A percentile compares a stretch with the other conserved stretches of the same genome.
Evolutionary conservation across 2,113 vertebrate genomes (phyloP).

Genomic region (Polypterus bichir): DNA sequence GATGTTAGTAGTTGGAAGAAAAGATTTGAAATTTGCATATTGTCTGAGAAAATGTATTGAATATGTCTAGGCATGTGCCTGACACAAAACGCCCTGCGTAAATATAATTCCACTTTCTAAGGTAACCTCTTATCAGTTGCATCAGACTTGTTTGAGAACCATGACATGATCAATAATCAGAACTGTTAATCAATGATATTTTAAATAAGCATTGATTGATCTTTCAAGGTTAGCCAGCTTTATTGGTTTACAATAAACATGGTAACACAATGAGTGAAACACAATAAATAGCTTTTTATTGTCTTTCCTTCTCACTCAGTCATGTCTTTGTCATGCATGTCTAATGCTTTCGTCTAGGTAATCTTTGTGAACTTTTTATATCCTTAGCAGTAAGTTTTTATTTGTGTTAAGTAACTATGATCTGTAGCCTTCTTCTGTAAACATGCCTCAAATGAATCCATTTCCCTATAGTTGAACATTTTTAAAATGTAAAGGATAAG

Average conservation of each 20-base stretch:
- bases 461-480: neutral
- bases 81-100: slow-evolving; percentile 15
- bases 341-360: neutral
- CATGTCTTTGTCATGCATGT: neutral
- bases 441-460: too few species aligned
- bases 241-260: slow-evolving; percentile 60
- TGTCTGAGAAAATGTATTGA: slow-evolving; percentile 12
- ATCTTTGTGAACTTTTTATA: neutral
- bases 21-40: slow-evolving; percentile 5
- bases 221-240: slow-evolving; percentile 58
- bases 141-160: slow-evolving; percentile 48
- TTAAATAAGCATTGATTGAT: slow-evolving; percentile 59
- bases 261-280: slow-evolving; percentile 52
- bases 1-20: neutral
- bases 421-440: too few species aligned
- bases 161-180: slow-evolving; percentile 64
- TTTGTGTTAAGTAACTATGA: slow-evolving; percentile 2
- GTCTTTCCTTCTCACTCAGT: slow-evolving; percentile 16
- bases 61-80: slow-evolving; percentile 11
- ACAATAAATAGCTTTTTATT: slow-evolving; percentile 30
- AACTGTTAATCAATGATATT: slow-evolving; percentile 67
- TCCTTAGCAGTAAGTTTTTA: neutral
- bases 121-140: slow-evolving; percentile 47
- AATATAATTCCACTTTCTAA: slow-evolving; percentile 34
- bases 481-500: slow-evolving; percentile 5